Conservation (phyloP, 2,797 vertebrate species). For the Myripristis jacobus region DNA sequence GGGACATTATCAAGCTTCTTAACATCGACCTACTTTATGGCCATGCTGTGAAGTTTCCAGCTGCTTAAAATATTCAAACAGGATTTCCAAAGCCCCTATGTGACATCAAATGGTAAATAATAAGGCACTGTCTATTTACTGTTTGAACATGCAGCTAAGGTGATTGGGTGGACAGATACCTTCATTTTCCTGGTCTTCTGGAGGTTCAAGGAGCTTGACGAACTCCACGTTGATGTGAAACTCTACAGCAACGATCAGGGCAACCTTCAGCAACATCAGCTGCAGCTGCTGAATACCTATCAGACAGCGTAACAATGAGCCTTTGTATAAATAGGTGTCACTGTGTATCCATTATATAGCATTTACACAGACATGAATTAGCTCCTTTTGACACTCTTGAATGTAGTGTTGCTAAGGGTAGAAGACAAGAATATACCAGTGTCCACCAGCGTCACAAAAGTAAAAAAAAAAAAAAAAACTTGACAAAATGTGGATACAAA, state of each 20-base stretch:
- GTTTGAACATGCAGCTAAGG: constrained; percentile 14
- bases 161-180: constrained; percentile 75
- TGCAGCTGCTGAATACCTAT: constrained; percentile 97
- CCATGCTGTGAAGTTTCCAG: constrained; percentile 17
- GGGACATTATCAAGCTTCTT: constrained; percentile 18
- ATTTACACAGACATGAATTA: neutral
- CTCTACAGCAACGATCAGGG: constrained; percentile 94
- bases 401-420: neutral
- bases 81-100: neutral
- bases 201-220: constrained; percentile 91
- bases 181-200: constrained; percentile 94
- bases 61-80: constrained; percentile 19
- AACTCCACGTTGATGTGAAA: constrained; percentile 97
- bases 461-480: neutral
- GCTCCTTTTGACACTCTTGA: neutral
- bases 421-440: neutral
- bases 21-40: constrained; percentile 3
- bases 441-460: neutral
- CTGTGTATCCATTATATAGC: neutral
- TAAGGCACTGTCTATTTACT: constrained; percentile 9
- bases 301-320: constrained; percentile 35
- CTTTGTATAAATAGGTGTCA: neutral
- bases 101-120: constrained; percentile 6
- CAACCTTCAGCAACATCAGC: constrained; percentile 95
- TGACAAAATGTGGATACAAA: neutral